phyloP scores from a whole-genome alignment of 35 echinoderm and acorn worm species.

The Strongylocentrotus purpuratus region DNA sequence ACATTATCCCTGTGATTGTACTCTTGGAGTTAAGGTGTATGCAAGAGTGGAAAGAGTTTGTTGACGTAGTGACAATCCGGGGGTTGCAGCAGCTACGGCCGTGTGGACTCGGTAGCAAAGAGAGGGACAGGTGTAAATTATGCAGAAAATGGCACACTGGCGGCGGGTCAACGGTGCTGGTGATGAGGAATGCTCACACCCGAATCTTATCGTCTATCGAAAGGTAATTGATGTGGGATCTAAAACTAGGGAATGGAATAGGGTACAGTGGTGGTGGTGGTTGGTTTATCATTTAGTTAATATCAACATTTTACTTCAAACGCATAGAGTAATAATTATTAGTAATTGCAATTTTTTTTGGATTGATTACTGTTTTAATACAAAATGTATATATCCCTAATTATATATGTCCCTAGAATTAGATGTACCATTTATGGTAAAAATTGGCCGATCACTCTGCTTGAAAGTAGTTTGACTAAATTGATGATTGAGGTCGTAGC shows the following conservation, averaged over 20 bases:
- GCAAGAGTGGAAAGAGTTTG: not conserved
- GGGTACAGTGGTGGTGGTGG: too few relatives aligned
- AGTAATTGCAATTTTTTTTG: too few relatives aligned
- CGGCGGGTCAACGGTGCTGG: slow-evolving; percentile 43
- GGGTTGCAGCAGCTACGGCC: not conserved
- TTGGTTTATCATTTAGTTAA: too few relatives aligned
- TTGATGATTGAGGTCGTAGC: too few relatives aligned
- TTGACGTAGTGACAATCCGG: not conserved
- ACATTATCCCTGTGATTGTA: not conserved
- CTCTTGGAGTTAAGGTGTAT: not conserved
- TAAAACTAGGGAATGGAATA: not conserved
- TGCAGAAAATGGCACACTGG: slow-evolving; percentile 54
- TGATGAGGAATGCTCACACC: slow-evolving; percentile 40
- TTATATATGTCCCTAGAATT: too few relatives aligned
- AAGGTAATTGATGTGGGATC: not conserved
- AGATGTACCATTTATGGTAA: too few relatives aligned
- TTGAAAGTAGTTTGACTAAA: too few relatives aligned
- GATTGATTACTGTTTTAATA: too few relatives aligned
- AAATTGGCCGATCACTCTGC: too few relatives aligned
- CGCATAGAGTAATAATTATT: too few relatives aligned
- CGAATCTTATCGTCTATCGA: slow-evolving; percentile 48
- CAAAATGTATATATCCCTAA: too few relatives aligned
- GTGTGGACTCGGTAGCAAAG: not conserved
- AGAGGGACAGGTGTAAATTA: slow-evolving; percentile 47
- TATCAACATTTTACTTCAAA: too few relatives aligned